A percentile compares a stretch with the other conserved stretches of the same genome.
These are phyloP conservation scores for Antechinus stuartii DNA, from an alignment of 2,113 vertebrate species.

Conservation along the genomic window DNA sequence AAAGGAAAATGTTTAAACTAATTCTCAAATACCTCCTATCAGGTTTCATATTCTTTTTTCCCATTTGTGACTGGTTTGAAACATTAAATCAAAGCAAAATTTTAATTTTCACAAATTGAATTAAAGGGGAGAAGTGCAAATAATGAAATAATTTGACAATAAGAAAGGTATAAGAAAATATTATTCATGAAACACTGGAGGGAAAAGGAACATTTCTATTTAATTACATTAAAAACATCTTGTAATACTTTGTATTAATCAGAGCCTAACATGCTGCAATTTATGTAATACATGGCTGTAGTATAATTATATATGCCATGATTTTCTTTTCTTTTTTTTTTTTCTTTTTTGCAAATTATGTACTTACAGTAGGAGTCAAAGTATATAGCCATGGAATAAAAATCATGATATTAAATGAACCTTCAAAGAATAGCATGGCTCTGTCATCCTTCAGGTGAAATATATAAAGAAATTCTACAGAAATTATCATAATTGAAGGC, in stretches of 20 bases:
- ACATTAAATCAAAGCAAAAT: not conserved
- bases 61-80: conserved; percentile 32
- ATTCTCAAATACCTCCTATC: conserved; percentile 23
- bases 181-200: conserved; percentile 9
- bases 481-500: not conserved
- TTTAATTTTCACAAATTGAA: conserved; percentile 27
- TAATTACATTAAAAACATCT: conserved; percentile 28
- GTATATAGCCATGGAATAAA: not conserved
- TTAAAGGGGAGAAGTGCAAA: conserved; percentile 28
- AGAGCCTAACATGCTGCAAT: not conserved
- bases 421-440: not conserved
- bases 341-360: not conserved
- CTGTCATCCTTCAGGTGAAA: conserved; percentile 7
- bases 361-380: not conserved
- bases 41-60: not conserved
- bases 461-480: not conserved
- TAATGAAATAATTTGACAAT: conserved; percentile 36
- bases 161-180: not conserved
- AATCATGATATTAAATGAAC: not conserved
- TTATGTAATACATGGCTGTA: not conserved
- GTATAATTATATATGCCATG: not conserved
- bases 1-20: conserved; percentile 14
- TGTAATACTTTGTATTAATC: conserved; percentile 1
- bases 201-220: not conserved
- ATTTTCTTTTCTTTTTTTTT: not conserved